Conservation (phyloP, 35 echinoderm and acorn worm species). For the Holothuria glaberrima region DNA sequence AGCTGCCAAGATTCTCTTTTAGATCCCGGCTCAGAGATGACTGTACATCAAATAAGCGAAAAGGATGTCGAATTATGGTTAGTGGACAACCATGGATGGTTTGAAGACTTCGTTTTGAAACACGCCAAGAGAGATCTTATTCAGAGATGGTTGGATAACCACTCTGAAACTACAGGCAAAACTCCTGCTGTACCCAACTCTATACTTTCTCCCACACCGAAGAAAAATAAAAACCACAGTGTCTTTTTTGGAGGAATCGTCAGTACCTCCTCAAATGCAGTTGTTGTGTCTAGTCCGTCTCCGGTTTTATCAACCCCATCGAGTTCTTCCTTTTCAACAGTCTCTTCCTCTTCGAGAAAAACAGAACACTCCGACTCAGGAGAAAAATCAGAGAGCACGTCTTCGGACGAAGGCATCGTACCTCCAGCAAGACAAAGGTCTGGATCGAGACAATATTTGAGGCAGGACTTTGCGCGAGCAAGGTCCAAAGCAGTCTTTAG, state of each 20-base stretch:
- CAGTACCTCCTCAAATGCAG: not conserved
- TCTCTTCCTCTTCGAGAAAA: constrained; percentile 49
- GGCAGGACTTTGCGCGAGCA: constrained; percentile 96
- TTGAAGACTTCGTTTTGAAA: constrained; percentile 85
- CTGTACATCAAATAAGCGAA: constrained; percentile 46
- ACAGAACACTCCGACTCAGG: constrained; percentile 57
- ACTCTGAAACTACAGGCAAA: constrained; percentile 47
- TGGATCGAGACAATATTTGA: constrained; percentile 88
- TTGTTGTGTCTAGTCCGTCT: constrained; percentile 43
- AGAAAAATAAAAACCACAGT: constrained; percentile 30
- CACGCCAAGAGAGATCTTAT: constrained; percentile 69
- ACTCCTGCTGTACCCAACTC: constrained; percentile 37
- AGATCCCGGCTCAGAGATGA: constrained; percentile 53
- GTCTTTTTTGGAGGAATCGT: constrained; percentile 55
- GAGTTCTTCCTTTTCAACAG: constrained; percentile 55
- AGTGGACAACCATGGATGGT: constrained; percentile 83
- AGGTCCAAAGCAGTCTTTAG: constrained; percentile 85
- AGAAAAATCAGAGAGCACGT: constrained; percentile 77
- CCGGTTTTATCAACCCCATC: constrained; percentile 55
- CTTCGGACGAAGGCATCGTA: constrained; percentile 70
- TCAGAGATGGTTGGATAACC: constrained; percentile 77
- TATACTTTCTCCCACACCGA: constrained; percentile 24
- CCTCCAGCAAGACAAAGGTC: constrained; percentile 79
- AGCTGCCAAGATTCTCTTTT: not conserved
- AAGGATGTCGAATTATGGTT: constrained; percentile 83